Percentiles rank a stretch among this genome's conserved stretches.
Conservation (phyloP, 2,888 invertebrate genomes). For the Phortica magna region DNA sequence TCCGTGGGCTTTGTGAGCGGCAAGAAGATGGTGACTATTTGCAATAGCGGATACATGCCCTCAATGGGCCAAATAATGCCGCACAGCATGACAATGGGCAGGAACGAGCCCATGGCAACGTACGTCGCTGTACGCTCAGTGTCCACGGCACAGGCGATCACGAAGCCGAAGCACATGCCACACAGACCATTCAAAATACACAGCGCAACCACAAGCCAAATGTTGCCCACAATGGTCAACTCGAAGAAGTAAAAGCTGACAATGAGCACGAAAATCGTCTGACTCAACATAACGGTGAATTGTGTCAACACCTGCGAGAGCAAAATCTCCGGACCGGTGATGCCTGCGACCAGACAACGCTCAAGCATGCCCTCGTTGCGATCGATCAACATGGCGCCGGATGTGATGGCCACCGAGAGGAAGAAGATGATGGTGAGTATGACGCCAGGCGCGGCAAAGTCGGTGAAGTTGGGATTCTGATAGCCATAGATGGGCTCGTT, state of each 20-base stretch:
- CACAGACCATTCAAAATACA: constrained; percentile 91
- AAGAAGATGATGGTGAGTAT: constrained; percentile 95
- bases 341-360: constrained; percentile 91
- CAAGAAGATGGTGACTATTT: constrained; percentile 85
- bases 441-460: constrained; percentile 96
- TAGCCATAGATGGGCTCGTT: constrained; percentile 87
- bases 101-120: constrained; percentile 89
- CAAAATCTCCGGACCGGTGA: constrained; percentile 88
- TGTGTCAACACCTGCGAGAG: constrained; percentile 93
- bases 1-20: constrained; percentile 94
- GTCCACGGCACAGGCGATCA: constrained; percentile 88
- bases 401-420: constrained; percentile 94
- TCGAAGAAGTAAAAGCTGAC: constrained; percentile 88
- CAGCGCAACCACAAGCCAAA: constrained; percentile 86
- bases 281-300: constrained; percentile 91
- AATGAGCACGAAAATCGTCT: constrained; percentile 87
- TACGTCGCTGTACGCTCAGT: constrained; percentile 92
- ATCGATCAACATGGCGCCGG: constrained; percentile 92
- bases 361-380: constrained; percentile 94
- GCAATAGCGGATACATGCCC: constrained; percentile 89
- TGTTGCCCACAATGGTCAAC: constrained; percentile 87
- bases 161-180: constrained; percentile 95
- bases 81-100: constrained; percentile 91
- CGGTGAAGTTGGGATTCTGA: constrained; percentile 89
- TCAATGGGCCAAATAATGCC: constrained; percentile 97